Evolutionary conservation across 2,888 invertebrate species (phyloP), one percentile per base, ranked within the genome.

Genomic region (Auanema sp.): DNA sequence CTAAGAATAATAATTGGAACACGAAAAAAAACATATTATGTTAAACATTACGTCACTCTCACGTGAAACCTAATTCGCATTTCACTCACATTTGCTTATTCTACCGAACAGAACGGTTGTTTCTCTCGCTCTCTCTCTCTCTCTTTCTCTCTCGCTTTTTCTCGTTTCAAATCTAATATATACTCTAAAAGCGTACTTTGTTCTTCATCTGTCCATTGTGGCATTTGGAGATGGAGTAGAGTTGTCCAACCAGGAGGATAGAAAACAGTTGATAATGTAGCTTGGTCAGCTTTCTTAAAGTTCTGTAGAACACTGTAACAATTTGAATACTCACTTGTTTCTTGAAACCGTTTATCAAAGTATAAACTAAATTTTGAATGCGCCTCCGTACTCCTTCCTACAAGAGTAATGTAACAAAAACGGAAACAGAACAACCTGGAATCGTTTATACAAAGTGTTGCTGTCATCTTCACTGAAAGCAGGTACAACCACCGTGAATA

Each of bases 211-310:
- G 65, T 54, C 67, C 66, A 66, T n/a, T 66, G 56, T 14, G 77
- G 75, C 16, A 69, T 23, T 56, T 75, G 75, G 12, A 77, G 61
- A 53, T 72, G 70, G 24, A 77, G 64, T 33, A 74, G 60, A 1
- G 72, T 64, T 16, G 67, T 51, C 75, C 75, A 75, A 23, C 69
- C 70, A 14, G 72, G 66, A n/a, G 76, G 77, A 53, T 70, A 54
- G 62, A 74, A 77, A 10, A 69, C 66, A 4, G 67, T 67, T 1
- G 73, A 73, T 3, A 64, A 67, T 0, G 70, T 71, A 12, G 69
- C 3, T 33, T 33, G 33, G 8, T 33, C 33, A 33, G 33, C 33
- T 33, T 70, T 56, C 65, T 72, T 60, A 49, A 67, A 59, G 16
- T n/a, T 11, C n/a, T 43, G 14, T 43, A 43, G 11, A 12, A n/a